Base-by-base conservation (phyloP, 2,797 vertebrate species). In the Lutjanus campechanus region DNA sequence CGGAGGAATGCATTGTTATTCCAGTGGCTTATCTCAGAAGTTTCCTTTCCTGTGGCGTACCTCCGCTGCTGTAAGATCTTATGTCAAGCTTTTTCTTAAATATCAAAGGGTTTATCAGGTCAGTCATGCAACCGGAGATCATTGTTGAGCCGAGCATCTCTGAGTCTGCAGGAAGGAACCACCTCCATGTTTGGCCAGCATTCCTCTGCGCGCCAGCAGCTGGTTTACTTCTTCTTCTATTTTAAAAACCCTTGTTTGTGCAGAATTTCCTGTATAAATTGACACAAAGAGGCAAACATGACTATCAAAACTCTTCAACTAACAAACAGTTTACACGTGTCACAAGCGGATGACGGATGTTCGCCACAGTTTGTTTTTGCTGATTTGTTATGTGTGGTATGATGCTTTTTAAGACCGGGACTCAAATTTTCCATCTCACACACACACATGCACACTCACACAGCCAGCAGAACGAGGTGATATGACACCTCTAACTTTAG, bases 401-500 rank as follows among this genome's bases (percentile, higher is more conserved):
- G 85, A 87, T 76, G 41, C 36, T 60, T 88, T 85, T 87, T 78
- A 85, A 85, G 87, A 76, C 71, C 22, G 7, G 65, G 74, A 73
- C 81, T 91, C 70, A 74, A n/a, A 76, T 84, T 92, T 93, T 94
- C 93, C 91, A 90, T 91, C 87, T 91, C 87, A 69, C 54, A 53
- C 49, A 53, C 84, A 80, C 77, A 73, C 75, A 73, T 7, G 29
- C 73, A 72, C 69, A 77, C 69, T 43, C 82, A 72, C 73, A 76
- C 78, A 81, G 82, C 61, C 82, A 84, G 80, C 83, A 82, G 82
- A 67, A 84, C 13, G 72, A 87, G 85, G 82, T 85, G 81, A 89
- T 73, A 82, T 75, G 89, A 93, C 88, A 89, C 87, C 60, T 92
- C 92, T 92, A 92, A 92, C 87, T 91, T 90, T 93, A 93, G 86